Conservation (phyloP, 1,140 invertebrate genomes). For the Aphaenogaster floridana region DNA sequence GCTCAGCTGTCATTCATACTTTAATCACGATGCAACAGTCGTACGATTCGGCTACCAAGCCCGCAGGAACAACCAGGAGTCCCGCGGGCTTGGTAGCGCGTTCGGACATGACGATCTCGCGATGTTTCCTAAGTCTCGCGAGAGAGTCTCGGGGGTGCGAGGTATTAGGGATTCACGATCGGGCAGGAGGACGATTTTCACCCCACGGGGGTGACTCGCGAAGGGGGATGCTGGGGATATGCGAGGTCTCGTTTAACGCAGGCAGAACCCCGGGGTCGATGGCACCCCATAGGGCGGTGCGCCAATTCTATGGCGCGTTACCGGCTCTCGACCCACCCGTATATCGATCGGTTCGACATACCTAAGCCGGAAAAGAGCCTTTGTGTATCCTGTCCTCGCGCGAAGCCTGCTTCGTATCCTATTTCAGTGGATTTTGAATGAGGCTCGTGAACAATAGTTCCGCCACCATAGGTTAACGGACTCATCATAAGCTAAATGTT, state of each 20-base stretch:
- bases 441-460: background rate
- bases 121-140: conserved; percentile 58
- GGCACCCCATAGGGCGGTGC: conserved; percentile 70
- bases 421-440: background rate
- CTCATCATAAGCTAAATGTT: no score
- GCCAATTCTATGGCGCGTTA: conserved; percentile 67
- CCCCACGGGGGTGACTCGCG: conserved; percentile 60
- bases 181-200: conserved; percentile 66
- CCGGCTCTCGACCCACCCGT: conserved; percentile 43
- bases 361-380: conserved; percentile 28
- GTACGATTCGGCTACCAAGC: conserved; percentile 80
- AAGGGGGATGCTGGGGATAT: conserved; percentile 66
- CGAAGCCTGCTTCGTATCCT: background rate
- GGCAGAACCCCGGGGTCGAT: conserved; percentile 34
- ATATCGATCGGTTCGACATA: conserved; percentile 64
- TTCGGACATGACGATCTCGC: conserved; percentile 47
- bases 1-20: conserved; percentile 70
- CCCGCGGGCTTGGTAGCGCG: conserved; percentile 25
- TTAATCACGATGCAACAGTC: conserved; percentile 81
- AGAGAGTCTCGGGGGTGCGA: conserved; percentile 78
- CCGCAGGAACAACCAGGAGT: conserved; percentile 78
- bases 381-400: conserved; percentile 4
- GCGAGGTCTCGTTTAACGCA: conserved; percentile 56
- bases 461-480: background rate
- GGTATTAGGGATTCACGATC: conserved; percentile 74